A percentile compares a stretch with the other conserved stretches of the same genome.
phyloP scores from a whole-genome alignment of 2,113 vertebrate species.

The Colossoma macropomum region DNA sequence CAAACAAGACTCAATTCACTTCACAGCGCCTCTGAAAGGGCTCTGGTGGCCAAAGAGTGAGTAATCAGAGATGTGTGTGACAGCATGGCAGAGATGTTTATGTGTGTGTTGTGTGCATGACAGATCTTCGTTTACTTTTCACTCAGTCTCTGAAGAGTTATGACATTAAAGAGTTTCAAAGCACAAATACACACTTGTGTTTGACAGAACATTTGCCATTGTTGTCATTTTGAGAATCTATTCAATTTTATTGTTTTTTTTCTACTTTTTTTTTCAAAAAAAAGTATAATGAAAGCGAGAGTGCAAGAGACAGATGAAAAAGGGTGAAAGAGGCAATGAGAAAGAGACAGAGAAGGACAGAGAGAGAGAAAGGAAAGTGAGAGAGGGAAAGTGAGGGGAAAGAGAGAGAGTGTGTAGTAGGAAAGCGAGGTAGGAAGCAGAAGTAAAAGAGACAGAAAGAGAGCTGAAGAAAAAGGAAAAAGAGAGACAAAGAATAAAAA shows the following conservation, averaged over 20 bases:
- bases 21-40: neutral
- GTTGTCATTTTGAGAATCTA: conserved; percentile 49
- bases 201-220: conserved; percentile 72
- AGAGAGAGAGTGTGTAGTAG: too few relatives aligned
- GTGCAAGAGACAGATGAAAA: too few relatives aligned
- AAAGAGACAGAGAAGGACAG: neutral
- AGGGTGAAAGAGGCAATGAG: neutral
- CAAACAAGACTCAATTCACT: neutral
- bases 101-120: neutral
- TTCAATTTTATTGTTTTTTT: conserved; percentile 62
- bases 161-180: conserved; percentile 78
- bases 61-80: neutral
- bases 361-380: neutral
- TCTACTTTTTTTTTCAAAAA: conserved; percentile 24
- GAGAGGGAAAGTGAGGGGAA: neutral
- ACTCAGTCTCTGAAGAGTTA: conserved; percentile 76
- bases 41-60: neutral
- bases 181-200: conserved; percentile 58
- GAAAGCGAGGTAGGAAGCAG: too few relatives aligned
- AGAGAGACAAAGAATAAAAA: too few relatives aligned
- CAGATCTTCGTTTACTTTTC: conserved; percentile 73
- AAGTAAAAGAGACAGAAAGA: too few relatives aligned
- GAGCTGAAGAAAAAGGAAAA: too few relatives aligned
- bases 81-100: neutral
- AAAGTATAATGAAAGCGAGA: too few relatives aligned